A percentile compares a stretch with the other conserved stretches of the same genome.
Evolutionary conservation across 92 coral and sea anemone genomes (phyloP).

Genomic region (Galaxea fascicularis): DNA sequence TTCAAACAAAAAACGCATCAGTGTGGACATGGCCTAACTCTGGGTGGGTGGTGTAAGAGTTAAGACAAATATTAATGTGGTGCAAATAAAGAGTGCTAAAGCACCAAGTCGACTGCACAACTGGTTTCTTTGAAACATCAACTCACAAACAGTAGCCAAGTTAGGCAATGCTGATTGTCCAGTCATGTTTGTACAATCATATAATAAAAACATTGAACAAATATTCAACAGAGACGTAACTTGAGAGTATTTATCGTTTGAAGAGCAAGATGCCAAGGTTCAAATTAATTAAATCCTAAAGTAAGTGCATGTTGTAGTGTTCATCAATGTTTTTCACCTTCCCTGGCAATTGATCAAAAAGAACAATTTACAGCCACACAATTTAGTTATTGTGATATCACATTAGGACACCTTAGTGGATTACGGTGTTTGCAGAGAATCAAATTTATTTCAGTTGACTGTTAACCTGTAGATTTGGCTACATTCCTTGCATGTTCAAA

Average conservation of each 20-base stretch:
- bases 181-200: neutral
- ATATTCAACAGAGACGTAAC: neutral
- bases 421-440: neutral
- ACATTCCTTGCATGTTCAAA: slow-evolving; percentile 32
- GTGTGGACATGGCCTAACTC: too few relatives aligned
- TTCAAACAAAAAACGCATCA: too few relatives aligned
- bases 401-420: neutral
- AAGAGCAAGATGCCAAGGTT: slow-evolving; percentile 28
- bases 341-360: neutral
- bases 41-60: too few relatives aligned
- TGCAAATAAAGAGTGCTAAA: too few relatives aligned
- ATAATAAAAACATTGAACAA: neutral
- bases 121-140: too few relatives aligned
- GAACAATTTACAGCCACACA: neutral
- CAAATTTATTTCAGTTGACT: neutral
- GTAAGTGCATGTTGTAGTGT: slow-evolving; percentile 9
- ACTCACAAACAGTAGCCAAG: too few relatives aligned
- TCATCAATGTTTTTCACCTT: slow-evolving; percentile 18
- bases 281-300: slow-evolving; percentile 9
- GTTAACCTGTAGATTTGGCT: neutral
- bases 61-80: too few relatives aligned
- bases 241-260: neutral
- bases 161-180: neutral
- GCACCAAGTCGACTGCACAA: too few relatives aligned
- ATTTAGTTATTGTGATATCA: neutral